Percentiles rank a stretch among this genome's conserved stretches.
These are phyloP conservation scores for Leptatherina wallacei DNA, from an alignment of 2,797 vertebrate species.

Conservation along the genomic window DNA sequence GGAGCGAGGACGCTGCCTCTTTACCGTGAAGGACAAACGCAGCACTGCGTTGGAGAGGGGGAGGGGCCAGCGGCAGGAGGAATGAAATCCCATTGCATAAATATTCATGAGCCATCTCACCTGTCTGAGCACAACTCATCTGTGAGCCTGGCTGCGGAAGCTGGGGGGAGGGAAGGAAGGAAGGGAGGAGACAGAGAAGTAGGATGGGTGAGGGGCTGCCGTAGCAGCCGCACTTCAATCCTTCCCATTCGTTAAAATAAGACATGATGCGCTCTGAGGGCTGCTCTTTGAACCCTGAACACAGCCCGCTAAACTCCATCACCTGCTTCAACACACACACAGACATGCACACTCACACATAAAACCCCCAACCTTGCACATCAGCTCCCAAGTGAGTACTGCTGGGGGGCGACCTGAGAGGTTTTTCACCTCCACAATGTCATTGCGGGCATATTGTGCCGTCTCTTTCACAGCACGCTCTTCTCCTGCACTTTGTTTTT, in stretches of 20 bases:
- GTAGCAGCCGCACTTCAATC: slow-evolving; percentile 69
- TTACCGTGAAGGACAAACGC: slow-evolving; percentile 83
- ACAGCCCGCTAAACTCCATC: slow-evolving; percentile 78
- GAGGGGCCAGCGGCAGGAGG: slow-evolving; percentile 74
- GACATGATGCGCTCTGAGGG: slow-evolving; percentile 70
- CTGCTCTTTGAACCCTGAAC: slow-evolving; percentile 81
- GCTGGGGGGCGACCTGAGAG: slow-evolving; percentile 70
- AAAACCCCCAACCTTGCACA: slow-evolving; percentile 62
- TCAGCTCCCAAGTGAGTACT: slow-evolving; percentile 72
- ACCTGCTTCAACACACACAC: slow-evolving; percentile 71
- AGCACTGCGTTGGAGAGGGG: slow-evolving; percentile 71
- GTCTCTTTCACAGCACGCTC: slow-evolving; percentile 37
- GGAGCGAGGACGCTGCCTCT: slow-evolving; percentile 80
- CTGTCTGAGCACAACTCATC: slow-evolving; percentile 82
- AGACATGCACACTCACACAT: slow-evolving; percentile 7
- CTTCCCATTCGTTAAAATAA: slow-evolving; percentile 66
- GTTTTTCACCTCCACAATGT: slow-evolving; percentile 77
- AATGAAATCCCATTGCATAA: slow-evolving; percentile 82
- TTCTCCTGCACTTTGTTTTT: slow-evolving; percentile 46
- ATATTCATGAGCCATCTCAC: slow-evolving; percentile 85
- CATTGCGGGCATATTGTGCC: slow-evolving; percentile 56
- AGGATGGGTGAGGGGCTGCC: slow-evolving; percentile 75
- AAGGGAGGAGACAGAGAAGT: slow-evolving; percentile 60
- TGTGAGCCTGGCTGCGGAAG: slow-evolving; percentile 72
- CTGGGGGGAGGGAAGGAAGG: slow-evolving; percentile 27